Base-by-base conservation (phyloP, 2,888 invertebrate species). In the Phlogophora meticulosa region DNA sequence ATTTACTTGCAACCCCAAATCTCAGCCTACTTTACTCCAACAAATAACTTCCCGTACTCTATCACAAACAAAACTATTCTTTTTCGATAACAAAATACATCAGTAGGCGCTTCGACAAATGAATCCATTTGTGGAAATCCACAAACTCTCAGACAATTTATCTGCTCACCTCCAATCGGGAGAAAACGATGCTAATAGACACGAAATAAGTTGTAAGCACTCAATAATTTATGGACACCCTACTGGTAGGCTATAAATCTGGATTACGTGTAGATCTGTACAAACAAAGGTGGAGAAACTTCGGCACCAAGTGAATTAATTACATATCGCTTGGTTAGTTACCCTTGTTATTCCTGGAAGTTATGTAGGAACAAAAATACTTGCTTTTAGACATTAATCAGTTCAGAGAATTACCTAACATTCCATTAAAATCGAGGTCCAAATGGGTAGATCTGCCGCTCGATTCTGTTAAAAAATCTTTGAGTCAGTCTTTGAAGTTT, bases 251-350 rank as follows among this genome's bases (percentile, higher is more conserved):
- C 70, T 38, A 73, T 80, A 80, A 80, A 78, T 78, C 49, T 49
- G 45, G 52, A 53, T 68, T 65, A 38, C 58, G 52, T 48, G 67
- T 66, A 68, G 66, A 72, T 69, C 42, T 68, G 45, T 53, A 67
- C 52, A 68, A 78, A 76, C 72, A 81, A 68, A 76, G 67, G 68
- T 69, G 60, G 59, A 22, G 59, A 80, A 67, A 70, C 72, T 72
- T 78, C 24, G 64, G 55, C 53, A 46, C 65, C 34, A 67, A 53
- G 67, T 67, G 69, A 76, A 79, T 78, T 76, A 72, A 78, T 80
- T 62, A 66, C 63, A 49, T 24, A 52, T 22, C 60, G 46, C 56
- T 65, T 69, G 69, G 78, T 73, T 56, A 28, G 28, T 4, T 28
- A 56, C 64, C 38, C 49, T 55, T 76, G 57, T 72, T 72, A 43